A percentile compares a stretch with the other conserved stretches of the same genome.
Conservation (phyloP, 2,113 vertebrate genomes). For the Gasterosteus nipponicus region DNA sequence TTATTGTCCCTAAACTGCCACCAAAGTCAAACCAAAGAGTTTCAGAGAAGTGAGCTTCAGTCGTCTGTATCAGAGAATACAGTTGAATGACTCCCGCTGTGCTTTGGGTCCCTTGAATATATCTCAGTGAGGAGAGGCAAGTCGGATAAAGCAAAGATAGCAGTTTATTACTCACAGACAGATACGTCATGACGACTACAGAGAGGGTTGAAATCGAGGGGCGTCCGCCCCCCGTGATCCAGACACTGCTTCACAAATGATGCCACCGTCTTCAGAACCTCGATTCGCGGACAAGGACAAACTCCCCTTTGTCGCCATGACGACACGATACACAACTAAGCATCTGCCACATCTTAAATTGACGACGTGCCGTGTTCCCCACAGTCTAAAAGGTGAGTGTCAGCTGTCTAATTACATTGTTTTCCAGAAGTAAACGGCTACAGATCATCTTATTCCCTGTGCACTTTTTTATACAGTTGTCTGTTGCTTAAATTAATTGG, state of each 20-base stretch:
- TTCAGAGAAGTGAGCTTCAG: constrained; percentile 7
- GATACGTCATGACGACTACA: too few species aligned
- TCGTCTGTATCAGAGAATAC: constrained; percentile 6
- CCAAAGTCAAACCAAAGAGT: constrained; percentile 19
- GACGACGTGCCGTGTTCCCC: background rate
- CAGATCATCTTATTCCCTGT: background rate
- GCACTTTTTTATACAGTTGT: background rate
- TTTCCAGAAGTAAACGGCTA: background rate
- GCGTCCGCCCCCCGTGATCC: too few species aligned
- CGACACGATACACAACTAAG: background rate
- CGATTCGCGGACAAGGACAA: background rate
- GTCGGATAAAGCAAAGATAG: background rate
- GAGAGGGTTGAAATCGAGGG: too few species aligned
- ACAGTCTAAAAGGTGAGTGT: background rate
- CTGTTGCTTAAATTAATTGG: background rate
- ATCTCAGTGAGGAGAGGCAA: constrained; percentile 15
- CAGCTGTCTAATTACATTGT: background rate
- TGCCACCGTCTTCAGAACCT: background rate
- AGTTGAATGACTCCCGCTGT: background rate
- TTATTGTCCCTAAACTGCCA: constrained; percentile 1
- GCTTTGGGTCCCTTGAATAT: constrained; percentile 6
- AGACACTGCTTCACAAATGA: background rate
- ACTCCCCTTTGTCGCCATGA: background rate
- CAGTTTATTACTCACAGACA: too few species aligned
- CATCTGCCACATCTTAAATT: background rate